phyloP scores from a whole-genome alignment of 2,888 invertebrate genomes.

The Chelonus formosanus region DNA sequence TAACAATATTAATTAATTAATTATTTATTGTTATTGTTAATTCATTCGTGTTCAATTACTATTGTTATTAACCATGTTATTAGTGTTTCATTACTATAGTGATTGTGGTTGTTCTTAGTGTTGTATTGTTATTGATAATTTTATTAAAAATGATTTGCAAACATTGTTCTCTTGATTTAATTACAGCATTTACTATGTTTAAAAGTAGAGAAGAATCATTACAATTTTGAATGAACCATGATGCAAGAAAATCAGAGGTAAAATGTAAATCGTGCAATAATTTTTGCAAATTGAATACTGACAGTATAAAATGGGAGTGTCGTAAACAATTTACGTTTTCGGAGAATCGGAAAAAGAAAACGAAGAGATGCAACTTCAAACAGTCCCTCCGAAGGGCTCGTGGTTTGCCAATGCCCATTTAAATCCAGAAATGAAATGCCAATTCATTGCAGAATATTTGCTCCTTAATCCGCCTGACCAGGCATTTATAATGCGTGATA shows the following conservation, averaged over 20 bases:
- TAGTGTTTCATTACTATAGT: too few species aligned
- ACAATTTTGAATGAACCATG: not conserved
- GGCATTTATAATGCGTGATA: not conserved
- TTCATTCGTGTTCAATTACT: too few species aligned
- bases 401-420: conserved; percentile 5
- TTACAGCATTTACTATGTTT: not conserved
- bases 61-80: too few species aligned
- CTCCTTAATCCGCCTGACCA: conserved; percentile 1
- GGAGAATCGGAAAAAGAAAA: too few species aligned
- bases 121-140: too few species aligned
- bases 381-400: not conserved
- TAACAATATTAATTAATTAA: too few species aligned
- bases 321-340: too few species aligned
- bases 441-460: conserved; percentile 1
- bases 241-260: not conserved
- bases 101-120: too few species aligned
- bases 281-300: not conserved
- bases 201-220: not conserved
- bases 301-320: not conserved
- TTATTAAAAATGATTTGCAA: too few species aligned
- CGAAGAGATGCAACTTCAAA: not conserved
- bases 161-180: not conserved
- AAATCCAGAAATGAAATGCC: not conserved
- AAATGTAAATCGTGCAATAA: not conserved
- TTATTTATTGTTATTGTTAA: too few species aligned